These are phyloP conservation scores for Acanthurus tractus DNA, from an alignment of 2,797 vertebrate genomes.

Conservation along the genomic window DNA sequence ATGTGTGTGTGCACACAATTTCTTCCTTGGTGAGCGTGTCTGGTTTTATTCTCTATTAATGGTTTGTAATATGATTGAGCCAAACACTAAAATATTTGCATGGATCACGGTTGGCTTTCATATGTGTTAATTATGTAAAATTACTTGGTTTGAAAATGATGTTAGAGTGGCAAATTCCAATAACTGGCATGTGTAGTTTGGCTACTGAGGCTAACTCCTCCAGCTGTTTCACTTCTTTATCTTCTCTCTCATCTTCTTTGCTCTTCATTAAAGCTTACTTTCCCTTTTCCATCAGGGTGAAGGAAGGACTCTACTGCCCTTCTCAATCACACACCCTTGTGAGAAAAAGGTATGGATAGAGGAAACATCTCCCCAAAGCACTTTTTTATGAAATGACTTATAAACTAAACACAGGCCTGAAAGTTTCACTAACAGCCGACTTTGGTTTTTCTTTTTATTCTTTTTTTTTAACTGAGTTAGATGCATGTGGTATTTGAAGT, in stretches of 20 bases:
- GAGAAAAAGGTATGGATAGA: background rate
- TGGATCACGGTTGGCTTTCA: too few species aligned
- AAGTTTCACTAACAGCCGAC: background rate
- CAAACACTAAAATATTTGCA: too few species aligned
- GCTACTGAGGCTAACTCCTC: too few species aligned
- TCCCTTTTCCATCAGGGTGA: background rate
- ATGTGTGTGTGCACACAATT: too few species aligned
- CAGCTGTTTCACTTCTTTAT: background rate
- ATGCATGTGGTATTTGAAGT: background rate
- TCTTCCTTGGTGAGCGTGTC: too few species aligned
- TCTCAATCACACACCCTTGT: background rate
- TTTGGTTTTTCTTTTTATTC: too few species aligned
- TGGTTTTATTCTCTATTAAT: too few species aligned
- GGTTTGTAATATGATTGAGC: too few species aligned
- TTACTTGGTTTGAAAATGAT: too few species aligned
- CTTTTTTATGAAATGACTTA: background rate
- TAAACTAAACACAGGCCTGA: background rate
- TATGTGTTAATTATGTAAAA: too few species aligned
- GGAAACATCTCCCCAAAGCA: background rate
- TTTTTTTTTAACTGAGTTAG: too few species aligned
- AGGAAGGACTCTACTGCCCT: background rate
- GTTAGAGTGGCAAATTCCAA: too few species aligned
- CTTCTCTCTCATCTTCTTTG: background rate
- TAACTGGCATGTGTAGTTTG: background rate
- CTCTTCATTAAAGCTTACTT: background rate